These are phyloP conservation scores for Drosophila siamana DNA, from an alignment of 2,888 invertebrate species.

Conservation along the genomic window DNA sequence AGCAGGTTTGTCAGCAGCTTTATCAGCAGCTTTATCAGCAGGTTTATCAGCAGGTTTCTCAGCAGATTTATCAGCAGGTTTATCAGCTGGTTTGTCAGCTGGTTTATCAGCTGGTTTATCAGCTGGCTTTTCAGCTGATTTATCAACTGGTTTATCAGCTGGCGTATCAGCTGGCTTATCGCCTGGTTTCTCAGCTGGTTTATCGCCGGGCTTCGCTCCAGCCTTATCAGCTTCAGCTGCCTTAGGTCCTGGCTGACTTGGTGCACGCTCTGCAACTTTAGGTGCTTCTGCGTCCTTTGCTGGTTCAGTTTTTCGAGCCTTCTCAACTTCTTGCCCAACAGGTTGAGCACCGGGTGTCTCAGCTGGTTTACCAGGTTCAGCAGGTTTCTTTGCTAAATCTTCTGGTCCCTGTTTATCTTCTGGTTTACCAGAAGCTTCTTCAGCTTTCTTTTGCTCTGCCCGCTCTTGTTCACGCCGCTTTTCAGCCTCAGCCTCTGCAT, in stretches of 20 bases:
- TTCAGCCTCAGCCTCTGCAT: constrained; percentile 4
- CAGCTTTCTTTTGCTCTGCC: neutral
- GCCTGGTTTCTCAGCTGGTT: neutral
- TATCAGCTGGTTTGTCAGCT: neutral
- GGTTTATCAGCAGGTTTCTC: constrained; percentile 1
- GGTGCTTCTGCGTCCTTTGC: neutral
- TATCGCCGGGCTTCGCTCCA: neutral
- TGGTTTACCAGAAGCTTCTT: neutral
- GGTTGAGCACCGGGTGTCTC: neutral
- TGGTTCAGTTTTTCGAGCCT: neutral
- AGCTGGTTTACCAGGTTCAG: neutral
- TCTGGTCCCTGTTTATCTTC: neutral
- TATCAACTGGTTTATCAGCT: neutral
- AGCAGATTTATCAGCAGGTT: neutral
- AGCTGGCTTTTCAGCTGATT: neutral
- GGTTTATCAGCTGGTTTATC: neutral
- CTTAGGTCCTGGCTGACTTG: neutral
- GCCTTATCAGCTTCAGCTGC: neutral
- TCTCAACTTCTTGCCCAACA: no score
- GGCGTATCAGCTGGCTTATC: neutral
- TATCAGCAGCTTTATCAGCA: neutral
- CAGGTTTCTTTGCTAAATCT: neutral
- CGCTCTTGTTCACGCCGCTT: neutral
- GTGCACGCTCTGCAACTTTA: neutral
- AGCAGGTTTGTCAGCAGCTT: neutral